These are phyloP conservation scores for Pseudococcus longispinus DNA, from an alignment of 2,888 invertebrate species.

Conservation along the genomic window DNA sequence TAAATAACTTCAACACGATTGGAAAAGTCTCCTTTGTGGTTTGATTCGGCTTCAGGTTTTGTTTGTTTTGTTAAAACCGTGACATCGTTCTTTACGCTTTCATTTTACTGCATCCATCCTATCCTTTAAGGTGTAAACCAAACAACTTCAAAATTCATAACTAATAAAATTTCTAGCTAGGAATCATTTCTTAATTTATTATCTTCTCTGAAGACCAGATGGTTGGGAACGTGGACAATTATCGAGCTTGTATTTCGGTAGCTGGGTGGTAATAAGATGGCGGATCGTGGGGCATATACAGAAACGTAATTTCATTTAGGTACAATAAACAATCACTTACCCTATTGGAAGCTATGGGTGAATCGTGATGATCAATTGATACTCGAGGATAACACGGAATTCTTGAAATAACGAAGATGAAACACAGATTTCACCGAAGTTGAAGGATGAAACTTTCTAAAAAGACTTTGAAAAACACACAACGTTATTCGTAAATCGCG, in stretches of 20 bases:
- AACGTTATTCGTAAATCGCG: too few species aligned
- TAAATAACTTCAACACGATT: conserved; percentile 45
- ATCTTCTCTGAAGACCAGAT: not conserved
- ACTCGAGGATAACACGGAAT: too few species aligned
- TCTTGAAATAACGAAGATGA: too few species aligned
- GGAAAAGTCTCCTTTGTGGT: conserved; percentile 55
- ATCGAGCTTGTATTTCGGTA: not conserved
- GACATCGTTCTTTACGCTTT: conserved; percentile 53
- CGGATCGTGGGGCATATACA: not conserved
- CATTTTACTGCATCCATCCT: conserved; percentile 37
- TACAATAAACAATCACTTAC: too few species aligned
- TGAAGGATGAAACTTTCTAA: too few species aligned
- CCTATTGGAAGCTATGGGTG: too few species aligned
- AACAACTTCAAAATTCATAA: conserved; percentile 43
- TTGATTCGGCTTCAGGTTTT: conserved; percentile 48
- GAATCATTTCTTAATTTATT: conserved; percentile 32
- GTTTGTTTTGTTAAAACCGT: conserved; percentile 56
- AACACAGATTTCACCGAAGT: too few species aligned
- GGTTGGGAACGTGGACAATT: conserved; percentile 5
- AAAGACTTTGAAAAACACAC: too few species aligned
- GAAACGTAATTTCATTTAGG: too few species aligned
- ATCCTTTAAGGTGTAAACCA: conserved; percentile 51
- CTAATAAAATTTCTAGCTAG: conserved; percentile 23
- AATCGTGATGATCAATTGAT: too few species aligned
- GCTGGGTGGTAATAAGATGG: not conserved